These are phyloP conservation scores for Hyles lineata DNA, from an alignment of 2,888 invertebrate genomes.

Conservation along the genomic window DNA sequence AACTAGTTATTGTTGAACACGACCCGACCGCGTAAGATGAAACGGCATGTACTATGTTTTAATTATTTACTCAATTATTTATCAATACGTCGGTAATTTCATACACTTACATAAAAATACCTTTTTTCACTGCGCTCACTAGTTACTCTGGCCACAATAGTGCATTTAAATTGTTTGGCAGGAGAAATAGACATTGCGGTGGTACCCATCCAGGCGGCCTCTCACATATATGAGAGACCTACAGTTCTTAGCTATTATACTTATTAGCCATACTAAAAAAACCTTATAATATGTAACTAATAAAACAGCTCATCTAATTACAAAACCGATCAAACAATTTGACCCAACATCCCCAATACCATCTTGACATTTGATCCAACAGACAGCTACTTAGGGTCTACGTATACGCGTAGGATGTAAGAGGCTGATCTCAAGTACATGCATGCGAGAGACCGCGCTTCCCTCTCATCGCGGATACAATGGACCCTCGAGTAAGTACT, in stretches of 20 bases:
- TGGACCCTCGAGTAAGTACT: slow-evolving; percentile 40
- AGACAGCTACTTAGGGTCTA: not conserved
- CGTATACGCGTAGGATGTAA: slow-evolving; percentile 30
- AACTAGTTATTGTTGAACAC: slow-evolving; percentile 32
- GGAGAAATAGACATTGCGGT: too few relatives aligned
- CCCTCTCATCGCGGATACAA: slow-evolving; percentile 44
- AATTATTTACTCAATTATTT: not conserved
- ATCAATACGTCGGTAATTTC: not conserved
- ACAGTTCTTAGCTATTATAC: too few relatives aligned
- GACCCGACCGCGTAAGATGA: slow-evolving; percentile 14
- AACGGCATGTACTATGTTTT: not conserved
- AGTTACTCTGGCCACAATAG: too few relatives aligned
- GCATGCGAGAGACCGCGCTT: slow-evolving; percentile 41
- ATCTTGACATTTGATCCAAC: slow-evolving; percentile 9
- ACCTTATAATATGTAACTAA: too few relatives aligned
- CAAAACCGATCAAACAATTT: not conserved
- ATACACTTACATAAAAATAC: too few relatives aligned
- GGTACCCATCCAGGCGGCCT: too few relatives aligned
- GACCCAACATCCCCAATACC: not conserved
- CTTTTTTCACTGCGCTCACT: too few relatives aligned
- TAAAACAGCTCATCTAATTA: too few relatives aligned
- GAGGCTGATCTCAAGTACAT: slow-evolving; percentile 41
- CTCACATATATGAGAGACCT: too few relatives aligned
- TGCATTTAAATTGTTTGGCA: too few relatives aligned
- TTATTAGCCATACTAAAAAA: too few relatives aligned